Percentiles rank a stretch among this genome's conserved stretches.
These are phyloP conservation scores for Yponomeuta evonymella DNA, from an alignment of 2,888 invertebrate genomes.

Conservation along the genomic window DNA sequence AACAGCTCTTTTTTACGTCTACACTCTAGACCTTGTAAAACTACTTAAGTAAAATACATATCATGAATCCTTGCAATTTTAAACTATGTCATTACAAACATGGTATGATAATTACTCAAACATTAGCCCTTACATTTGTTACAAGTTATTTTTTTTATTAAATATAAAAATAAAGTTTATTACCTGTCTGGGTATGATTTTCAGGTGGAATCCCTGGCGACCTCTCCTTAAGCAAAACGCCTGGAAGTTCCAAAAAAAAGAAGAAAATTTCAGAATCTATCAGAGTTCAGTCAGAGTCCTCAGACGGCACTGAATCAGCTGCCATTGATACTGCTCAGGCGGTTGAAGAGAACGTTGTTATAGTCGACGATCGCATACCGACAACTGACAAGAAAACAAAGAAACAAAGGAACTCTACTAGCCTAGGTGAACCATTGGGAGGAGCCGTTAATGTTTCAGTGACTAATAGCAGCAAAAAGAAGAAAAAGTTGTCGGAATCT, in stretches of 20 bases:
- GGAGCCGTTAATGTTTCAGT: neutral
- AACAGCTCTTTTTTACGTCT: neutral
- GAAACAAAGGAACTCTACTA: neutral
- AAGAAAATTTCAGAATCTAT: conserved; percentile 5
- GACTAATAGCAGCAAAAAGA: conserved; percentile 3
- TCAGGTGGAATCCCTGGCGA: neutral
- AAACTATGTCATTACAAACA: neutral
- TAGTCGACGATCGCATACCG: neutral
- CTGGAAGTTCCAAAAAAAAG: conserved; percentile 22
- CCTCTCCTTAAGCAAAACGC: conserved; percentile 19
- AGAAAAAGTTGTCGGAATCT: conserved; percentile 6
- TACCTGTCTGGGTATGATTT: neutral
- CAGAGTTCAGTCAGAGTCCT: conserved; percentile 1
- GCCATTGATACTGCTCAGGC: neutral
- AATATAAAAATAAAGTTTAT: no score
- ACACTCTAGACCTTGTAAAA: neutral
- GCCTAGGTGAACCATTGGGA: neutral
- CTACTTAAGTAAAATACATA: neutral
- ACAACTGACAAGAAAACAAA: neutral
- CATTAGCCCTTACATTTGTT: no score
- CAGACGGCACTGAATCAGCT: neutral
- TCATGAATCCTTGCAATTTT: no score
- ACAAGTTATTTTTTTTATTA: no score
- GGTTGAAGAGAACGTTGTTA: neutral
- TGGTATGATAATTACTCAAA: no score